Conservation (phyloP, 2,888 invertebrate species). For the Chalcis sispes region DNA sequence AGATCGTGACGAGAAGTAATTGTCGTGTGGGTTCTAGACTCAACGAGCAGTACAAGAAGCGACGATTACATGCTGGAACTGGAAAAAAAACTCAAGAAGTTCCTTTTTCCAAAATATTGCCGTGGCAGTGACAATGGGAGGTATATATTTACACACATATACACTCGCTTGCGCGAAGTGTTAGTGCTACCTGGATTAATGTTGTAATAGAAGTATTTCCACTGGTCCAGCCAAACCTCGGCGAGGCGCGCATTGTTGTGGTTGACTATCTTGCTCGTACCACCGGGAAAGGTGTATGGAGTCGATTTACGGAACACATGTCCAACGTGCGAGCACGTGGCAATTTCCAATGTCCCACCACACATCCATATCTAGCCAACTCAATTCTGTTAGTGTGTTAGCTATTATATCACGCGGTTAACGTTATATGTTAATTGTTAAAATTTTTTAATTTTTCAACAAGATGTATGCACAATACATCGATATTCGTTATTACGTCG, state of each 20-base stretch:
- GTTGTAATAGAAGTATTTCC: constrained; percentile 99
- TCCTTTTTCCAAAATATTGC: background rate
- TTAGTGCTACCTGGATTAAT: constrained; percentile 92
- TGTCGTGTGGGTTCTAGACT: too few species aligned
- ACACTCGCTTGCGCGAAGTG: constrained; percentile 58
- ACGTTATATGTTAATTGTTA: constrained; percentile 50
- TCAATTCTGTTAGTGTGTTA: constrained; percentile 73
- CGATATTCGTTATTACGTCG: constrained; percentile 11
- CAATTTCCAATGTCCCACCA: constrained; percentile 95
- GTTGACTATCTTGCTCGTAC: constrained; percentile 97
- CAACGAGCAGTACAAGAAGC: background rate
- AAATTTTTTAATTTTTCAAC: constrained; percentile 6
- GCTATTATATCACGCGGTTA: constrained; percentile 30
- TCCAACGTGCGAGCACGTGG: constrained; percentile 96
- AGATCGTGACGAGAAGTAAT: background rate
- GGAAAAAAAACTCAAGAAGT: background rate
- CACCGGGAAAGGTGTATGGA: constrained; percentile 99
- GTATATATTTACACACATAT: constrained; percentile 11
- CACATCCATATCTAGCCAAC: constrained; percentile 95
- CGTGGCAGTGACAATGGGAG: background rate
- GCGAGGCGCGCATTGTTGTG: constrained; percentile 99
- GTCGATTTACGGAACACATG: constrained; percentile 98
- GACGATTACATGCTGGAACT: too few species aligned
- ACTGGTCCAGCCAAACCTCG: constrained; percentile 99
- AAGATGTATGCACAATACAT: background rate